Base-by-base conservation (phyloP, 2,888 invertebrate genomes). In the Aphodius sticticus region DNA sequence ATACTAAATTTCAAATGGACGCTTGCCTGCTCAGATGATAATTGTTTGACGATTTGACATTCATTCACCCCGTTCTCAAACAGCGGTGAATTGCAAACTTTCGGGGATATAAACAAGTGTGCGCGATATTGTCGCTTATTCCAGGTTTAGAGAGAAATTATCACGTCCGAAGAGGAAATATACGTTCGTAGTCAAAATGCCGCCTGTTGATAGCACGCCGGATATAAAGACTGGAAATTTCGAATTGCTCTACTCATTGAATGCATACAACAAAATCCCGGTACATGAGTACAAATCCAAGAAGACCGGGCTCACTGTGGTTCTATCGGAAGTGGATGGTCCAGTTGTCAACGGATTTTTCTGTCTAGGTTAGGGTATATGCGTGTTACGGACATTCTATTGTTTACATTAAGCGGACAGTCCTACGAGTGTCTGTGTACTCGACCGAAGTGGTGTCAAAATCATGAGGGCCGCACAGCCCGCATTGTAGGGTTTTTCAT, bases 281-380 rank as follows among this genome's bases (percentile, higher is more conserved):
- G 94, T 96, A 2, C 93, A 93, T 82, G 96, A 96, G 88, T 97
- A 95, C 88, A 92, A 93, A 83, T 96, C 96, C 0, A 92, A 91
- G 80, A 92, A 91, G 84, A 96, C 97, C 69, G 97, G 96, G 14
- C 89, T 97, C 70, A 95, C 94, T 6, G 93, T 97, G 70, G 94
- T 95, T 78, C 93, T 97, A 82, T 96, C 96, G 7, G 94, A 96
- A 88, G 95, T 97, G 6, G 96, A 96, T 84, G 97, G 97, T 0
- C 97, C 97, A n/a, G 91, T 97, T 69, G 96, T 97, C 4, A 95
- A 95, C 87, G 97, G 97, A 78, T 96, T 94, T 87, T 95, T 97
- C 88, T 94, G 95, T 86, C 90, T 97, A 77, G 96, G 97, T 97
- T 91, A 74, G 7, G 16, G 15, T 37, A 12, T 36, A 26, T 26